Evolutionary conservation across 2,797 vertebrate genomes (phyloP), one percentile per base, ranked within the genome.

Genomic region (Myripristis murdjan): DNA sequence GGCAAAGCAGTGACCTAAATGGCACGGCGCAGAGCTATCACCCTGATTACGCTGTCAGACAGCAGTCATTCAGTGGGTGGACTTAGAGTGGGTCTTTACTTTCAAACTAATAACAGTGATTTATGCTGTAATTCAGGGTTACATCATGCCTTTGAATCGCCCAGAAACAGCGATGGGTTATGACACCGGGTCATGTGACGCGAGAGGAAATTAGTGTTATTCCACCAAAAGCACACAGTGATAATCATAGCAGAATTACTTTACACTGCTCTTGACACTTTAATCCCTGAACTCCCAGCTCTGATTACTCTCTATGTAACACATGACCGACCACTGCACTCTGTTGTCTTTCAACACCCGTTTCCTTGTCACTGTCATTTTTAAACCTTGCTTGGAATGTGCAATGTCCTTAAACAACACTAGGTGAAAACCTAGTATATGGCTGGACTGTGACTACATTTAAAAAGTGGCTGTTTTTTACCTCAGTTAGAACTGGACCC

Each of bases 21-120:
- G 79, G 55, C 82, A 65, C 26, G 63, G 81, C 84, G 77, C 74
- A 63, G 64, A 72, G 75, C 75, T 67, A 59, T 80, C 74, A 58
- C 65, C 44, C 67, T 44, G 78, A 89, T 83, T 86, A 75, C 64
- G 67, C 80, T 64, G 79, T 35, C 64, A 84, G 67, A 66, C 82
- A 79, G 85, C 80, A 65, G 69, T 62, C 67, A 73, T 76, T 85
- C 84, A 58, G 65, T 60, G 76, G 73, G 73, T 44, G 74, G 75
- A 87, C 69, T 33, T 73, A 77, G 87, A 79, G 68, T 59, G 83
- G 78, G 80, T 80, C 79, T 89, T 87, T 82, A 77, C 84, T 84
- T 72, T 28, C n/a, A 62, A 75, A 68, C 70, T 80, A 82, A 89
- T 85, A 85, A 83, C 75, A 49, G 79, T 83, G 67, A 83, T 91